A percentile compares a stretch with the other conserved stretches of the same genome.
These are phyloP conservation scores for Heteromyza rotundicornis DNA, from an alignment of 2,888 invertebrate species.

Conservation along the genomic window DNA sequence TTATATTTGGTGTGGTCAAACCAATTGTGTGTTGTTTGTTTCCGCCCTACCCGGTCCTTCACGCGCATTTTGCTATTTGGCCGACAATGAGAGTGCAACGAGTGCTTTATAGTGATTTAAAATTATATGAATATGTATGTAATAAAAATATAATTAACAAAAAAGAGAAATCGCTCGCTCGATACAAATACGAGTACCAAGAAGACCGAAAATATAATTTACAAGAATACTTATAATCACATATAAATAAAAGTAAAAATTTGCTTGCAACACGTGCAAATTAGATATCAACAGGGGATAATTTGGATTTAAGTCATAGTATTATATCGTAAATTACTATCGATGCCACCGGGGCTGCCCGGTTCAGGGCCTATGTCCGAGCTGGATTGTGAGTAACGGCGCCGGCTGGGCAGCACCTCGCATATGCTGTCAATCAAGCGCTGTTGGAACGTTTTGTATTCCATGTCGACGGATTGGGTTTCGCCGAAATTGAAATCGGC, in stretches of 20 bases:
- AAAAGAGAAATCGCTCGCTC: no score
- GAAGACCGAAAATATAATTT: conserved; percentile 18
- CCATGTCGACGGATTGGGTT: conserved; percentile 74
- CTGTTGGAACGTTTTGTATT: conserved; percentile 86
- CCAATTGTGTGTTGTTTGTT: no score
- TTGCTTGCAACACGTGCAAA: conserved; percentile 7
- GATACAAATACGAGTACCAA: no score
- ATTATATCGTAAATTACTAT: conserved; percentile 55
- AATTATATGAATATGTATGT: neutral
- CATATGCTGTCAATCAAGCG: conserved; percentile 79
- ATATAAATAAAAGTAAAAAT: conserved; percentile 41
- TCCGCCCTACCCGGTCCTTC: no score
- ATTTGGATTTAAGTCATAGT: conserved; percentile 43
- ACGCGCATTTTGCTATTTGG: conserved; percentile 43
- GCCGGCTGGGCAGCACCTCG: conserved; percentile 65
- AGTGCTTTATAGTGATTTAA: neutral
- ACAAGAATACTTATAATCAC: conserved; percentile 42
- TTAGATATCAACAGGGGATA: conserved; percentile 6
- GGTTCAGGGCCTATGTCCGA: conserved; percentile 51
- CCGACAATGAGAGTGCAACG: conserved; percentile 42
- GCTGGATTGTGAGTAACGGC: conserved; percentile 46
- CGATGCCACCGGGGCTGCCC: conserved; percentile 36
- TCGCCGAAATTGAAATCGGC: conserved; percentile 91
- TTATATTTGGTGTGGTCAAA: neutral
- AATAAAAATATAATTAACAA: conserved; percentile 3